phyloP scores from a whole-genome alignment of 2,888 invertebrate species.

The Ditylenchus weischeri region DNA sequence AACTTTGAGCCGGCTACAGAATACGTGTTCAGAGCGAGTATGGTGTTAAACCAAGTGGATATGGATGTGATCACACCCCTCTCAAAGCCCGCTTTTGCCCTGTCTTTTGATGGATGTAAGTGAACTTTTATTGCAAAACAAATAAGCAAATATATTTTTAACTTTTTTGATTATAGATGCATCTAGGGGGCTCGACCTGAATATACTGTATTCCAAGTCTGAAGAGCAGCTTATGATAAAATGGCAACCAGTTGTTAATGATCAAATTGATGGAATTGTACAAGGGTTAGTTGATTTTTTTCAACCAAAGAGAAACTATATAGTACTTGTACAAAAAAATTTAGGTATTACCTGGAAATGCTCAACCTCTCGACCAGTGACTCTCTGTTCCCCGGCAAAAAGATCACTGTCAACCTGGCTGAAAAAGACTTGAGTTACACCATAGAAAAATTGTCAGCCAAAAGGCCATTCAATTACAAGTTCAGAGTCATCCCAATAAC shows the following conservation, averaged over 20 bases:
- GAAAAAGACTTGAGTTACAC: conserved; percentile 6
- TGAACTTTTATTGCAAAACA: background rate
- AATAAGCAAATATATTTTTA: background rate
- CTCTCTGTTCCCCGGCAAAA: conserved; percentile 3
- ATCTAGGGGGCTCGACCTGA: background rate
- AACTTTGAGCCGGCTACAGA: conserved; percentile 11
- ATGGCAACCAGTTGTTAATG: background rate
- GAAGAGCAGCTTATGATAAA: background rate
- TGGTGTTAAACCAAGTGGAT: conserved; percentile 8
- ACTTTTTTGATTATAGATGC: background rate
- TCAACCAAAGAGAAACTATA: too few species aligned
- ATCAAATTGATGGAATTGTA: conserved; percentile 8
- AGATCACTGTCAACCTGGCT: conserved; percentile 3
- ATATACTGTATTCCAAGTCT: background rate
- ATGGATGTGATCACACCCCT: conserved; percentile 7
- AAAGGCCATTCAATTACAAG: conserved; percentile 8
- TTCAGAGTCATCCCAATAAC: conserved; percentile 13
- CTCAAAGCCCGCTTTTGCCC: background rate
- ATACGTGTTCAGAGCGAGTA: conserved; percentile 14
- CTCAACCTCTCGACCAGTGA: background rate
- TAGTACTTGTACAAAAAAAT: background rate
- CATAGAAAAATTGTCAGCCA: background rate
- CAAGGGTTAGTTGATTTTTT: conserved; percentile 3
- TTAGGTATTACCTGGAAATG: conserved; percentile 1
- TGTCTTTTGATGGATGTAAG: conserved; percentile 14